Conservation (phyloP, 2,888 invertebrate species). For the Dendrolimus houi region DNA sequence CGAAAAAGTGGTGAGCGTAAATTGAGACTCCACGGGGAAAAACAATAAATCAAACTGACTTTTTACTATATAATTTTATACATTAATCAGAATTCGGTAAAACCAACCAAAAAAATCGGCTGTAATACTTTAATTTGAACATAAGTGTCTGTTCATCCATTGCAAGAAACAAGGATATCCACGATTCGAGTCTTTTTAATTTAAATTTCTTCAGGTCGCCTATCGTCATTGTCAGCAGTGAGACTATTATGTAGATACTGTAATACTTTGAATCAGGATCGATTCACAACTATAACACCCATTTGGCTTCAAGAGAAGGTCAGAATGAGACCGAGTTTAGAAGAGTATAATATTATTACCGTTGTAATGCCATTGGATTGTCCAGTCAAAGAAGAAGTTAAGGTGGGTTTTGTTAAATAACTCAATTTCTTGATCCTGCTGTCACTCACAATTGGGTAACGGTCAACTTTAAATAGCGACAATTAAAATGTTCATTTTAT, state of each 20-base stretch:
- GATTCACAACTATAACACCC: constrained; percentile 78
- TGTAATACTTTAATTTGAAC: too few relatives aligned
- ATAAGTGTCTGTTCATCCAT: too few relatives aligned
- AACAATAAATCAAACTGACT: too few relatives aligned
- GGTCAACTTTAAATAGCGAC: too few relatives aligned
- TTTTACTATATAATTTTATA: too few relatives aligned
- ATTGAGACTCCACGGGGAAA: too few relatives aligned
- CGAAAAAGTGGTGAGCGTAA: too few relatives aligned
- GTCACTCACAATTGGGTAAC: not conserved
- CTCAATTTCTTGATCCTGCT: not conserved
- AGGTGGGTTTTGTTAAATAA: constrained; percentile 60
- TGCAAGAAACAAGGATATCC: too few relatives aligned
- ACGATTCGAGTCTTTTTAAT: too few relatives aligned
- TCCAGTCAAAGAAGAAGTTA: constrained; percentile 81
- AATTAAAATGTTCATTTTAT: too few relatives aligned
- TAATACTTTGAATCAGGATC: constrained; percentile 84
- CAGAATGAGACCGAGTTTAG: accelerated
- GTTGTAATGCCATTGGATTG: constrained; percentile 87
- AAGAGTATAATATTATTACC: constrained; percentile 45
- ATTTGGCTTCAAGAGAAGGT: constrained; percentile 49
- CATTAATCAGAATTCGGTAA: too few relatives aligned
- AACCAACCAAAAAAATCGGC: too few relatives aligned
- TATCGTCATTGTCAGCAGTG: constrained; percentile 79
- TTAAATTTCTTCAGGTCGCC: constrained; percentile 33
- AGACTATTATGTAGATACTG: constrained; percentile 89